Evolutionary conservation across 2,888 invertebrate genomes (phyloP).

Genomic region (Thera obeliscata): DNA sequence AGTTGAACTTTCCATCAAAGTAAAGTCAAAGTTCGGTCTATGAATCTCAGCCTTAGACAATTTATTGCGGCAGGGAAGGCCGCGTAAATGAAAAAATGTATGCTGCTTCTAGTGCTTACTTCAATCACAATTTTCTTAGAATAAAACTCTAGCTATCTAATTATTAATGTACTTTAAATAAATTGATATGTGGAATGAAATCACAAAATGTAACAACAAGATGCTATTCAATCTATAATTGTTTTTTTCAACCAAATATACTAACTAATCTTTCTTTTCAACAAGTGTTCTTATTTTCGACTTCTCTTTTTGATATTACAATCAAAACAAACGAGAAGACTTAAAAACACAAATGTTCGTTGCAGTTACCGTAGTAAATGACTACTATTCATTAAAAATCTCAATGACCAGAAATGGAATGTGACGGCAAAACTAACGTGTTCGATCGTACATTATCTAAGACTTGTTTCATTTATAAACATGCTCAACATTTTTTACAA

Average conservation of each 20-base stretch:
- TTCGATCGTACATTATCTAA: conserved; percentile 5
- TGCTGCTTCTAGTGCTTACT: not conserved
- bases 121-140: not conserved
- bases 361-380: not conserved
- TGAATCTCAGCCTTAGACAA: no score
- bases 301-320: conserved; percentile 11
- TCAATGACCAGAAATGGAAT: conserved; percentile 35
- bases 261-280: not conserved
- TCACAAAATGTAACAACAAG: conserved; percentile 1
- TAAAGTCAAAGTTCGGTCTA: no score
- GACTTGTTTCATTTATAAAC: conserved; percentile 7
- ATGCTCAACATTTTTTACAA: conserved; percentile 9
- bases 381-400: conserved; percentile 1
- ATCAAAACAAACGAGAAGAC: conserved; percentile 15
- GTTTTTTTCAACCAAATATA: not conserved
- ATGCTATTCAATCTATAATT: not conserved
- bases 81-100: no score
- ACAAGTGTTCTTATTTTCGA: not conserved
- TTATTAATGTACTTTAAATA: not conserved
- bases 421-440: conserved; percentile 25
- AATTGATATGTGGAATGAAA: conserved; percentile 15
- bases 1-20: no score
- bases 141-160: conserved; percentile 17
- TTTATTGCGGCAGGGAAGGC: not conserved
- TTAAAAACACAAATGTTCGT: conserved; percentile 5